phyloP scores from a whole-genome alignment of 1,140 invertebrate species.

The Leptoteleia sp. region DNA sequence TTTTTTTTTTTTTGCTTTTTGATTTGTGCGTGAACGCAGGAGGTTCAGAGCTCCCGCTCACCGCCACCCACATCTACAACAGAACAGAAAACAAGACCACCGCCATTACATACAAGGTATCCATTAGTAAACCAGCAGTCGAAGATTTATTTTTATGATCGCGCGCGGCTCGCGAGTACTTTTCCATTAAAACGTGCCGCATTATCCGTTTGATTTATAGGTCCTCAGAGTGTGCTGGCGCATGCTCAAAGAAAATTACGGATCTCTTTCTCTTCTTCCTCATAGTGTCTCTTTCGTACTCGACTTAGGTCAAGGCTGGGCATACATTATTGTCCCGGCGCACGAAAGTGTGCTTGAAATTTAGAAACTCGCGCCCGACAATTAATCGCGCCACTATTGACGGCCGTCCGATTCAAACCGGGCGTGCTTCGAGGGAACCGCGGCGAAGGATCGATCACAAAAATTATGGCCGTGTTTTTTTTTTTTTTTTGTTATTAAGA shows the following conservation, averaged over 20 bases:
- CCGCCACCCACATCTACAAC: constrained; percentile 83
- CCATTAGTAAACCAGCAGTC: constrained; percentile 79
- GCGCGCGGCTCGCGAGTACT: constrained; percentile 57
- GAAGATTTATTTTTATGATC: constrained; percentile 75
- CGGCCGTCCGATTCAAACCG: too few species aligned
- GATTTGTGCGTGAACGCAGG: constrained; percentile 76
- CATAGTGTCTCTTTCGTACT: constrained; percentile 60
- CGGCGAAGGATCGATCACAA: constrained; percentile 30
- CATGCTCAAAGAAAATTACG: constrained; percentile 66
- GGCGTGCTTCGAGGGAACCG: constrained; percentile 26
- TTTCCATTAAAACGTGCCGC: constrained; percentile 67
- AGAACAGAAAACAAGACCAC: constrained; percentile 82
- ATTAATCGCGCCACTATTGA: too few species aligned
- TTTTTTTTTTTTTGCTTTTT: constrained; percentile 68
- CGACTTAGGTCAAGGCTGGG: constrained; percentile 51
- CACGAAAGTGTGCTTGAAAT: constrained; percentile 27
- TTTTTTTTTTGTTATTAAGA: constrained; percentile 69
- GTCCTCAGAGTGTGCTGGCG: constrained; percentile 68
- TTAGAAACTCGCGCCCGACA: constrained; percentile 48
- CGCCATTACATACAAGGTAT: constrained; percentile 82
- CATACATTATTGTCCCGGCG: constrained; percentile 27
- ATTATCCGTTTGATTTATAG: constrained; percentile 77
- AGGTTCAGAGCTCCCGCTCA: constrained; percentile 81
- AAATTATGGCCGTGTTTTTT: constrained; percentile 57
- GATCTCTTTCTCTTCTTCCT: constrained; percentile 66